Evolutionary conservation across 2,888 invertebrate species (phyloP), one percentile per base, ranked within the genome.

Genomic region (Panopea generosa): DNA sequence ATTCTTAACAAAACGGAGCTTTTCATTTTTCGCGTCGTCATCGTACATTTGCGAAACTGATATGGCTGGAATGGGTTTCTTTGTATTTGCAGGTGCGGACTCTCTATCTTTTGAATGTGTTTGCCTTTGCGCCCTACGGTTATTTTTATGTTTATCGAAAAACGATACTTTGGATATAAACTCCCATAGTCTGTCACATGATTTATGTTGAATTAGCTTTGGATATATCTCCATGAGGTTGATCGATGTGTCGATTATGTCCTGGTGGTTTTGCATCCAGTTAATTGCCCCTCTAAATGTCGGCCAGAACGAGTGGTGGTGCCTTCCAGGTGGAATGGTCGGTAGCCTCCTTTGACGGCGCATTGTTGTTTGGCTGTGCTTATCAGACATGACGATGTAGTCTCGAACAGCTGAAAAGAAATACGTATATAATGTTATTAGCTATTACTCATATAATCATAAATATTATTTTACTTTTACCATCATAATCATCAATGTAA

Each of bases 211-310:
- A n/a, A 78, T 63, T 1, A 78, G 67, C 38, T 62, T 61, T 2
- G 78, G 78, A 40, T 78, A 71, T 18, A 78, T 70, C 43, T 78
- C 78, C 2, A 75, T 47, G 9, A 78, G 66, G 16, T 66, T 66
- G 4, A 75, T 52, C 14, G 78, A 70, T 3, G 74, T 78, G 38
- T 78, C 66, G 0, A 78, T 18, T 0, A 59, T 63, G n/a, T 70
- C 60, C 49, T 75, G 67, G 40, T 74, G 66, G 55, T 70, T 66
- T 18, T 74, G 65, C 68, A 78, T 66, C 74, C 74, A 78, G n/a
- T 59, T 67, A 0, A 75, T 16, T 0, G 78, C 78, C 2, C 78
- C 70, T 0, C 74, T 66, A 38, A 62, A 78, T 16, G 78, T 63
- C n/a, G 78, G 70, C 74, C 74, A 75, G 38, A 71, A 74, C 9